These are phyloP conservation scores for Chaitophorus viminalis DNA, from an alignment of 2,888 invertebrate species.

Conservation along the genomic window DNA sequence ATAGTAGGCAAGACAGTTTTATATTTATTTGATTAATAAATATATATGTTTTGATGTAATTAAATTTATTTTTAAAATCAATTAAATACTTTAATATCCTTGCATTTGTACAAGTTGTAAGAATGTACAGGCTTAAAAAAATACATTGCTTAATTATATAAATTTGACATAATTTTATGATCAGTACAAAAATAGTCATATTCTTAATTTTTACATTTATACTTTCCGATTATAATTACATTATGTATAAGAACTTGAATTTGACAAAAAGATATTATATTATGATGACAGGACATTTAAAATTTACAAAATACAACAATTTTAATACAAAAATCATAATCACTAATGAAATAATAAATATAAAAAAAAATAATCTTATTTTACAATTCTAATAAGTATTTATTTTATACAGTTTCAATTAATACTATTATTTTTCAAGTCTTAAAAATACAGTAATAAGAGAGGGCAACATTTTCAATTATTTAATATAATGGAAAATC, in stretches of 20 bases:
- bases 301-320: conserved; percentile 13
- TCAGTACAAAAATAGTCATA: conserved; percentile 27
- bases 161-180: conserved; percentile 11
- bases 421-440: conserved; percentile 34
- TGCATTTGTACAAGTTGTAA: neutral
- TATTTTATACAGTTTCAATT: conserved; percentile 14
- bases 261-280: neutral
- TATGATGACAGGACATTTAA: neutral
- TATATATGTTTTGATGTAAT: neutral
- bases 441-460: conserved; percentile 27
- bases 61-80: neutral
- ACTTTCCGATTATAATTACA: conserved; percentile 4
- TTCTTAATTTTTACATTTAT: neutral
- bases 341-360: conserved; percentile 14
- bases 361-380: neutral
- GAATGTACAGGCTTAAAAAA: conserved; percentile 19
- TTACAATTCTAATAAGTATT: conserved; percentile 25
- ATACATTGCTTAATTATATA: conserved; percentile 17
- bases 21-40: no score
- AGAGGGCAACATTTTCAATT: conserved; percentile 13
- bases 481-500: conserved; percentile 1
- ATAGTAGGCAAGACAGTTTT: no score
- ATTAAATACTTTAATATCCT: conserved; percentile 38
- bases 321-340: conserved; percentile 7
- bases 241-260: neutral